Conservation (phyloP, 2,888 invertebrate species). For the Ellobium chinense region DNA sequence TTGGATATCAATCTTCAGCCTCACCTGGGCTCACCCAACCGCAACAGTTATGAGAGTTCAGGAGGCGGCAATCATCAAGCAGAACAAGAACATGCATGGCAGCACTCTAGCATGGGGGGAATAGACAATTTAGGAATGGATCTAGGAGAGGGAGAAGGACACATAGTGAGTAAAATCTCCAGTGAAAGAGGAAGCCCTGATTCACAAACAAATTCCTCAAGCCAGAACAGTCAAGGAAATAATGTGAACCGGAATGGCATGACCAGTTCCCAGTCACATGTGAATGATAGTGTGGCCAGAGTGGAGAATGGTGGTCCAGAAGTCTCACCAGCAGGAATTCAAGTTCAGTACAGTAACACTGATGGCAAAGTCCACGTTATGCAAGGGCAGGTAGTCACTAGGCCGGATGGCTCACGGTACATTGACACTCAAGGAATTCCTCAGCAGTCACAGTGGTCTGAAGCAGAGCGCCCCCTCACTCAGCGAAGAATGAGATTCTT, state of each 20-base stretch:
- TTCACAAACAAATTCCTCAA: not conserved
- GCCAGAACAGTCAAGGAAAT: not conserved
- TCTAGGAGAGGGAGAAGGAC: not conserved
- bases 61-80: not conserved
- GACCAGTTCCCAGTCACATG: too few species aligned
- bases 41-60: not conserved
- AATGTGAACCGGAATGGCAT: not conserved
- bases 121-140: not conserved
- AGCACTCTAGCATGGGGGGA: not conserved
- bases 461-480: slow-evolving; percentile 16
- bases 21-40: not conserved
- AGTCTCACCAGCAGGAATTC: slow-evolving; percentile 7
- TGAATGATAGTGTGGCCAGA: too few species aligned
- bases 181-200: not conserved
- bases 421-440: slow-evolving; percentile 33
- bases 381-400: slow-evolving; percentile 9
- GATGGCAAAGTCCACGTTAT: slow-evolving; percentile 32
- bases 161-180: not conserved
- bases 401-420: slow-evolving; percentile 34
- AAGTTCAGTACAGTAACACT: slow-evolving; percentile 28
- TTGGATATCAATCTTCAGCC: slow-evolving; percentile 33
- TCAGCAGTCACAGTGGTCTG: slow-evolving; percentile 27
- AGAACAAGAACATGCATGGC: not conserved
- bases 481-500: slow-evolving; percentile 43
- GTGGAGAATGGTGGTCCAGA: not conserved